Conservation (phyloP, 23 tunicate genomes). For the Diplosoma virens region DNA sequence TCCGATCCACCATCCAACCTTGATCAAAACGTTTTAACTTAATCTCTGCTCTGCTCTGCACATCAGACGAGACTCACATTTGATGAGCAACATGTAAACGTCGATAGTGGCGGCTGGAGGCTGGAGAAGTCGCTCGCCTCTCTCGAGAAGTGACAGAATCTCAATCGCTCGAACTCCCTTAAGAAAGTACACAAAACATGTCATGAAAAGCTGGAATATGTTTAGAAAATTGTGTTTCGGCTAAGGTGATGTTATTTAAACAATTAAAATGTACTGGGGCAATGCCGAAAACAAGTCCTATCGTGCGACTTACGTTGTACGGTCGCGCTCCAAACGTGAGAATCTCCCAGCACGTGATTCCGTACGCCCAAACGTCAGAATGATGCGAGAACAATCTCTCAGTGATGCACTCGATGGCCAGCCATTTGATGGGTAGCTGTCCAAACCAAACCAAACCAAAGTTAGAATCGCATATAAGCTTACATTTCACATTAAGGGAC, state of each 20-base stretch:
- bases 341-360: conserved; percentile 97
- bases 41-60: no score
- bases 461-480: no score
- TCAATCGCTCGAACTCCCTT: conserved; percentile 86
- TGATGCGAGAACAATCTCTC: conserved; percentile 80
- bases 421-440: conserved; percentile 98
- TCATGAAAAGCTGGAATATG: background rate
- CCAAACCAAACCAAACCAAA: no score
- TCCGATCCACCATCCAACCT: conserved; percentile 94
- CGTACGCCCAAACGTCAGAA: conserved; percentile 97
- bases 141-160: conserved; percentile 56
- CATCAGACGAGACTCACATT: conserved; percentile 74
- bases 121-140: conserved; percentile 84
- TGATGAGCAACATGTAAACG: conserved; percentile 82
- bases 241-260: no score
- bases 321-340: conserved; percentile 89
- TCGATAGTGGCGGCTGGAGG: conserved; percentile 86
- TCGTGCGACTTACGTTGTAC: conserved; percentile 52
- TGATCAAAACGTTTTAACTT: no score
- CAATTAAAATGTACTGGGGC: no score
- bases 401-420: conserved; percentile 96
- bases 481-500: background rate
- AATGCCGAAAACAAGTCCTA: no score
- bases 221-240: no score
- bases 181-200: background rate